Conservation (phyloP, 2,113 vertebrate species). For the Saccopteryx bilineata region DNA sequence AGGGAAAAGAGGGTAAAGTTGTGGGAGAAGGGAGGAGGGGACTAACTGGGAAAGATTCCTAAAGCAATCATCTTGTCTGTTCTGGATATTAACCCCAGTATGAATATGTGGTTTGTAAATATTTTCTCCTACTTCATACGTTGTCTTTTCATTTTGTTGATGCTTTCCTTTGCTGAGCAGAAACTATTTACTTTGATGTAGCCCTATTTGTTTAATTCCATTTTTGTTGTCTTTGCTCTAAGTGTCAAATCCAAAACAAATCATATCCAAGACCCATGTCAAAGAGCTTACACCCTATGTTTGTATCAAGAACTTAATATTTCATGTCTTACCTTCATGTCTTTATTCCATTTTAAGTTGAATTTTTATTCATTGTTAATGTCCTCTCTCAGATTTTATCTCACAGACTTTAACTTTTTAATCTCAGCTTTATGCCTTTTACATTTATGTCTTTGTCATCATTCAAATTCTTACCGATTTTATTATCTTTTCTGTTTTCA, state of each 20-base stretch:
- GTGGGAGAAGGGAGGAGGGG: neutral
- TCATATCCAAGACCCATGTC: neutral
- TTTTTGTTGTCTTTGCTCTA: neutral
- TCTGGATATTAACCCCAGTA: neutral
- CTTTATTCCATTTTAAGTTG: constrained; percentile 7
- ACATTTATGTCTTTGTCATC: neutral
- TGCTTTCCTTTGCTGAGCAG: neutral
- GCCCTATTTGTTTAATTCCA: too few species aligned
- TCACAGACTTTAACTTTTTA: constrained; percentile 6
- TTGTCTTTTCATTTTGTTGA: neutral
- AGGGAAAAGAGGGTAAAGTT: neutral
- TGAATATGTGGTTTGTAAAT: neutral
- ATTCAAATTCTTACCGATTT: constrained; percentile 10
- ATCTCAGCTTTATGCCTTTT: neutral
- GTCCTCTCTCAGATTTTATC: neutral
- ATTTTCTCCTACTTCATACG: neutral
- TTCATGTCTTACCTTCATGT: neutral
- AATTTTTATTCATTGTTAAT: neutral
- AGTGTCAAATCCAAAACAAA: neutral
- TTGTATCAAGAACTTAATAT: too few species aligned
- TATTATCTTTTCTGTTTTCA: neutral
- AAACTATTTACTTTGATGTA: too few species aligned
- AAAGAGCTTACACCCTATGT: neutral
- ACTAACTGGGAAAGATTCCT: neutral
- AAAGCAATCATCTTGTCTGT: neutral